Evolutionary conservation across 2,113 vertebrate genomes (phyloP), one percentile per base, ranked within the genome.

Genomic region (Misgurnus anguillicaudatus): DNA sequence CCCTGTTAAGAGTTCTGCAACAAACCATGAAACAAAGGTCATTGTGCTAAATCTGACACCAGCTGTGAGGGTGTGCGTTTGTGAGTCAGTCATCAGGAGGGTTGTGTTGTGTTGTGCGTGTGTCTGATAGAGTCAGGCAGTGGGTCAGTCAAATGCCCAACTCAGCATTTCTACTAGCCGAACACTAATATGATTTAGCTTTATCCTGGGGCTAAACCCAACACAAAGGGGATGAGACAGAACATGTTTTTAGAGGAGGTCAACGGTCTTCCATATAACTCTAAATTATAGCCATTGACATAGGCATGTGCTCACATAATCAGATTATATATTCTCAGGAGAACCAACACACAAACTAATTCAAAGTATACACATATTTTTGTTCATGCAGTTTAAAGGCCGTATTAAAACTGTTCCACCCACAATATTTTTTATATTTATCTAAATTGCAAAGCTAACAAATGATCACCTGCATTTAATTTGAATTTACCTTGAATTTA

Each of bases 161-260:
- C 45, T 76, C 73, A 76, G 60, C 73, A 64, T 64, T 76, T 76
- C 45, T 64, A 1, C 73, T 76, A 21, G 45, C 13, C 5, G 17
- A 76, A 76, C 73, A 64, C 60, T 76, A 64, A 76, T 76, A 45
- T 76, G 73, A 64, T 64, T 76, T 76, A 64, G 60, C 31, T 45
- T 64, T 76, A 39, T 76, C 73, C 73, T 76, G 73, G 42, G 73
- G 73, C 61, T 64, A 76, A 64, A 53, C 16, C 42, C 17, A 64
- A 31, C 45, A 21, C 45, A 64, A 10, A 75, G 57, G 57, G 71
- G 4, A 61, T 74, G 71, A 21, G 48, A 61, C 8, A 6, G 10
- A 17, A 51, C 42, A 75, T 63, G 58, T 63, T 64, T 42, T 63
- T 64, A 64, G 17, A 48, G 45, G 60, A 75, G 73, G 73, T 75